Base-by-base conservation (phyloP, 2,797 vertebrate species). In the Vultur gryphus region DNA sequence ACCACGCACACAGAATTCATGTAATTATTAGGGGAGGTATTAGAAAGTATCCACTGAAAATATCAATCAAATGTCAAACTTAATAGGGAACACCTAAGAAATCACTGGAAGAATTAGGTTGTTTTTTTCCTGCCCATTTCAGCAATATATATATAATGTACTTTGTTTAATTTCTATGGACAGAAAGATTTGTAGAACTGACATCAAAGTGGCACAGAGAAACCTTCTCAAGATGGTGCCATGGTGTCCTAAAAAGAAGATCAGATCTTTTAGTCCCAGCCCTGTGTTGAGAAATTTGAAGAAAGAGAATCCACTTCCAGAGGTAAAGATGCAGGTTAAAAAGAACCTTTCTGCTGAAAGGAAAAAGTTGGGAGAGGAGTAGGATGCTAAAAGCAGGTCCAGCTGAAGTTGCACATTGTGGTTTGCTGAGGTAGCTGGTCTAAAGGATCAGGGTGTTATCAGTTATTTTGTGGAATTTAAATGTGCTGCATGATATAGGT, bases 1-100 rank as follows among this genome's bases (percentile, higher is more conserved):
- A 69, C 9, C 9, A 18, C 0, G 1, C 3, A 51, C 26, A 70
- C 0, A 2, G 26, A 93, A 83, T 66, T 76, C 0, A 3, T 70
- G 16, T 48, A n/a, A 43, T 69, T 49, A 46, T 62, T 87, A 54
- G 15, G 8, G 11, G 15, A 61, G 17, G 21, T 46, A 62, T 28
- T 46, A 58, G 37, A 87, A 61, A 35, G 1, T 16, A 62, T 31
- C 16, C 64, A 46, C 31, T 48, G 9, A 90, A 91, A 90, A 64
- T 46, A 41, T 13, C 76, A 54, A 51, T 62, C 35, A 59, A 71
- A 67, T 54, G 5, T 59, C 57, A 81, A 3, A 48, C 19, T 48
- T 83, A n/a, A 44, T 31, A 11, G 21, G 29, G 49, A 54, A 71
- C 13, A 78, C n/a, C 41, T 17, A 55, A 58, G 31, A 77, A 86